Conservation (phyloP, 2,797 vertebrate genomes). For the Oreochromis mossambicus region DNA sequence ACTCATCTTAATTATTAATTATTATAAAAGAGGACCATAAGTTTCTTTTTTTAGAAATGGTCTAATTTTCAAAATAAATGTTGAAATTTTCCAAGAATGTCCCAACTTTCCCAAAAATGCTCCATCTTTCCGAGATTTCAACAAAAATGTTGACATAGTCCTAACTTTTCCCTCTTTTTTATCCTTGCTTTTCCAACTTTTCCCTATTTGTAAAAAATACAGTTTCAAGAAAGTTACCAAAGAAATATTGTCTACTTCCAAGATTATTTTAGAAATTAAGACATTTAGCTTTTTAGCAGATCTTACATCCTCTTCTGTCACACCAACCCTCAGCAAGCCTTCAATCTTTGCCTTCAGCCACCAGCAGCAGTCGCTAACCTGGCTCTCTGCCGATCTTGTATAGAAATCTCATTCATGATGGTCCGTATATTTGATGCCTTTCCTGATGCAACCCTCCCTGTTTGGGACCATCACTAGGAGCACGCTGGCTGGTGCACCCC, state of each 20-base stretch:
- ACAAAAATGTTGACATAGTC: background rate
- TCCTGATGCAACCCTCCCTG: background rate
- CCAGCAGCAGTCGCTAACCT: background rate
- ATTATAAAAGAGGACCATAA: background rate
- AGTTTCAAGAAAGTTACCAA: background rate
- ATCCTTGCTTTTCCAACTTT: background rate
- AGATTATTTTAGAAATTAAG: background rate
- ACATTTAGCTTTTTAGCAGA: background rate
- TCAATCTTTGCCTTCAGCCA: background rate
- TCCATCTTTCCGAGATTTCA: background rate
- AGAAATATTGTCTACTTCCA: background rate
- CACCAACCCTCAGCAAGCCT: background rate
- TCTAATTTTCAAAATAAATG: background rate
- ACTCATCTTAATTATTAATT: background rate
- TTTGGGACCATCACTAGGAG: background rate
- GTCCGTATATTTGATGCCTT: background rate
- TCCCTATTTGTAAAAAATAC: background rate
- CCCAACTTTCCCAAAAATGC: background rate
- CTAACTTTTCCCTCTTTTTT: background rate
- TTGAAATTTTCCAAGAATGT: fast-evolving
- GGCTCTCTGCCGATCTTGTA: fast-evolving
- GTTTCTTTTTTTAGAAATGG: background rate
- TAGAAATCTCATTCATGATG: background rate
- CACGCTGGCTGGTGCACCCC: background rate
- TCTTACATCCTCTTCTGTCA: background rate